A percentile compares a stretch with the other conserved stretches of the same genome.
These are phyloP conservation scores for Drosophila kanapiae DNA, from an alignment of 1,140 invertebrate genomes.

Conservation along the genomic window DNA sequence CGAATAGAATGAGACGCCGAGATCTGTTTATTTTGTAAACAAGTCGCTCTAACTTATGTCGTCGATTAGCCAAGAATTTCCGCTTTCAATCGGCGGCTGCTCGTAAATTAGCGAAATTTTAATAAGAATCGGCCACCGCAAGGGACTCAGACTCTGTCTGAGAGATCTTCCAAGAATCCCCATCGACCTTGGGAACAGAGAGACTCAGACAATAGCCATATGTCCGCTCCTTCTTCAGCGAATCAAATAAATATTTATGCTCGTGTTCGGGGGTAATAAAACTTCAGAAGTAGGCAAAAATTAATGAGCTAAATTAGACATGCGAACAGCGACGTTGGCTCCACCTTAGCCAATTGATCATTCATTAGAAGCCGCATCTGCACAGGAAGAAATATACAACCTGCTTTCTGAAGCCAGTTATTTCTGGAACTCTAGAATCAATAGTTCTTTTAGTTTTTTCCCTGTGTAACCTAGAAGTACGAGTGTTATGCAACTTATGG, in stretches of 20 bases:
- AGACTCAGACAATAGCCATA: slow-evolving; percentile 37
- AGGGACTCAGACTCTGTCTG: not conserved
- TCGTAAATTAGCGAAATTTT: slow-evolving; percentile 70
- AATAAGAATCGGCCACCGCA: slow-evolving; percentile 58
- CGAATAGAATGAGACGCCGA: not conserved
- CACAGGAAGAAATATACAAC: slow-evolving; percentile 5
- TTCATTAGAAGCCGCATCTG: slow-evolving; percentile 23
- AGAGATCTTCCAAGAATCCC: slow-evolving; percentile 58
- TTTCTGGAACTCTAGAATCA: not conserved
- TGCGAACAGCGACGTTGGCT: slow-evolving; percentile 36
- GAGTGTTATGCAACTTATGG: slow-evolving; percentile 59
- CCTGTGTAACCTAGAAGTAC: not conserved
- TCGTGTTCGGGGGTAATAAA: slow-evolving; percentile 30
- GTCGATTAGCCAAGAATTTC: slow-evolving; percentile 66
- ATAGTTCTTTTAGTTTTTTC: not conserved
- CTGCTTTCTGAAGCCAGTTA: not conserved
- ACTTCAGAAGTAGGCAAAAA: slow-evolving; percentile 52
- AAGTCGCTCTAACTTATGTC: slow-evolving; percentile 56
- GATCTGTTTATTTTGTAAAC: slow-evolving; percentile 45
- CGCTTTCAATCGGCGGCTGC: slow-evolving; percentile 50
- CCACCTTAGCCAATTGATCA: slow-evolving; percentile 41
- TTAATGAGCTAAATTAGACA: slow-evolving; percentile 61
- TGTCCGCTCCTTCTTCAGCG: slow-evolving; percentile 22
- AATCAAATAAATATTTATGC: slow-evolving; percentile 66
- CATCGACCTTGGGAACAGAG: slow-evolving; percentile 44